A percentile compares a stretch with the other conserved stretches of the same genome.
These are phyloP conservation scores for Gopherus evgoodei DNA, from an alignment of 2,113 vertebrate genomes.

Conservation along the genomic window DNA sequence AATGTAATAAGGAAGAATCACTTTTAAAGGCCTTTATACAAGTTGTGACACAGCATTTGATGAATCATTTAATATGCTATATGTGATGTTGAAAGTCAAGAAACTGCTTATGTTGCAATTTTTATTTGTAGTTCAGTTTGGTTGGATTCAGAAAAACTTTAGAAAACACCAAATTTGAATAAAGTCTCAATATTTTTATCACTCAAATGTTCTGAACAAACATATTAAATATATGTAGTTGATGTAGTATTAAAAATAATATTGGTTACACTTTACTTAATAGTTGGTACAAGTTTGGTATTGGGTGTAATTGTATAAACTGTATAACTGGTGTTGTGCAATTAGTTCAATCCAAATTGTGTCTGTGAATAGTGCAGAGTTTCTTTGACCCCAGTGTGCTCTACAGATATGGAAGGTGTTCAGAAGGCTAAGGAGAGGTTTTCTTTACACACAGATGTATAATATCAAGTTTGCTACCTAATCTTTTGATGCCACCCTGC, in stretches of 20 bases:
- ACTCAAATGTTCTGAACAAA: neutral
- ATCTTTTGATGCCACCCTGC: accelerated
- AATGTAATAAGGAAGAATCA: neutral
- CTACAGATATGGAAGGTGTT: accelerated
- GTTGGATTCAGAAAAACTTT: slow-evolving; percentile 10
- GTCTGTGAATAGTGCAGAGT: neutral
- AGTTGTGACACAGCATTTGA: slow-evolving; percentile 68
- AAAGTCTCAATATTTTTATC: neutral
- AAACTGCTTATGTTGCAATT: slow-evolving; percentile 55
- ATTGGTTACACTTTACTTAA: neutral
- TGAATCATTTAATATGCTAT: slow-evolving; percentile 68
- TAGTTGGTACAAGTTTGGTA: neutral
- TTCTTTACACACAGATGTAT: neutral
- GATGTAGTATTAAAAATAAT: neutral
- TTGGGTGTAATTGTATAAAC: neutral
- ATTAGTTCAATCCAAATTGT: accelerated
- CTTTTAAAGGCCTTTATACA: slow-evolving; percentile 35
- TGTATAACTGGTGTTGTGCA: neutral
- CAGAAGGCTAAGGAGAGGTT: neutral
- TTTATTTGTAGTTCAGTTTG: slow-evolving; percentile 24
- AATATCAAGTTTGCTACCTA: accelerated
- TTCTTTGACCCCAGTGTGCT: accelerated
- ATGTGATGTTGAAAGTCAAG: slow-evolving; percentile 36
- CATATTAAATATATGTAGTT: neutral
- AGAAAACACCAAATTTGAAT: slow-evolving; percentile 2